phyloP scores from a whole-genome alignment of 2,797 vertebrate species.

The Brachymystax lenok region DNA sequence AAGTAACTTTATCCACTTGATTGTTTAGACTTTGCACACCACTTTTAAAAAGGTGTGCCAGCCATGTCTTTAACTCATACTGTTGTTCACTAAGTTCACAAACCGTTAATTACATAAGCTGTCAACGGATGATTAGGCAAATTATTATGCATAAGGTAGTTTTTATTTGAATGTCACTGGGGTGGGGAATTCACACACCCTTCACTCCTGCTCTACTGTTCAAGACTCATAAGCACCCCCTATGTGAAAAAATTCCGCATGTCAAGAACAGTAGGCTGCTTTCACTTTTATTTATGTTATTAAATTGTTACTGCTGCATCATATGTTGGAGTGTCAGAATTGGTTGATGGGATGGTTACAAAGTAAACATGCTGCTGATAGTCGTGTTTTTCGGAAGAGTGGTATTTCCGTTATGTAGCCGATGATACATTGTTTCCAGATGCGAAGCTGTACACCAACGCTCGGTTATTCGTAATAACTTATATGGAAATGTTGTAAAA shows the following conservation, averaged over 20 bases:
- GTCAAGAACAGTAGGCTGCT: slow-evolving; percentile 37
- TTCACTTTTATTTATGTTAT: slow-evolving; percentile 30
- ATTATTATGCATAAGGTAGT: background rate
- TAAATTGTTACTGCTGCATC: background rate
- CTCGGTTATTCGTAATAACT: slow-evolving; percentile 44
- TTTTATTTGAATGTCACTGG: background rate
- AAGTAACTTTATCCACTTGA: background rate
- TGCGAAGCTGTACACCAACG: slow-evolving; percentile 37
- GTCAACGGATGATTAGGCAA: background rate
- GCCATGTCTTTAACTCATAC: too few species aligned
- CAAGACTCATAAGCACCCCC: slow-evolving; percentile 50
- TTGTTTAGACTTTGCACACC: background rate
- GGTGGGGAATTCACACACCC: slow-evolving; percentile 33
- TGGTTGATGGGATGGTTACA: background rate
- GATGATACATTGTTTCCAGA: slow-evolving; percentile 40
- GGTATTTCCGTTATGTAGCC: background rate
- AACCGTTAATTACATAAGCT: background rate
- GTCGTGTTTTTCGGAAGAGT: background rate
- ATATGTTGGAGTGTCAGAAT: background rate
- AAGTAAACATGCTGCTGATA: background rate
- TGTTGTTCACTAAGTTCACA: too few species aligned
- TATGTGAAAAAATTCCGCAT: slow-evolving; percentile 63
- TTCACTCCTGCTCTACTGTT: slow-evolving; percentile 17
- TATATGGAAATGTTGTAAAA: slow-evolving; percentile 53
- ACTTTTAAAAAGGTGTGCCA: background rate